Conservation (phyloP, 2,113 vertebrate species). For the Chamaea fasciata region DNA sequence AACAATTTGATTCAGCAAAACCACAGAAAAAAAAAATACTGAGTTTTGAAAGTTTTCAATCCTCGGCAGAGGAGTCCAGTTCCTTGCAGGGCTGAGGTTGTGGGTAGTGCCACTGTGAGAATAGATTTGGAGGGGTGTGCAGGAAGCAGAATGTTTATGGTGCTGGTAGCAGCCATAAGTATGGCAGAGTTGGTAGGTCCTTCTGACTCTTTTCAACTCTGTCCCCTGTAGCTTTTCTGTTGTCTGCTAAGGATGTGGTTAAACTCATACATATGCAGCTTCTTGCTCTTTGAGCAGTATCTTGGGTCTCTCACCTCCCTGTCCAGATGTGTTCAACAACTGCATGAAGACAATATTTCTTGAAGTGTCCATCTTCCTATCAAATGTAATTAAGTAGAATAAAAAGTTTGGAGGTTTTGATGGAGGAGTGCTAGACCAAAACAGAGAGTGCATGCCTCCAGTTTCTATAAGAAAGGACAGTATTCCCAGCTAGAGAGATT, state of each 20-base stretch:
- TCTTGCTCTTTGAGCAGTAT: not conserved
- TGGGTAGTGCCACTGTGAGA: accelerated
- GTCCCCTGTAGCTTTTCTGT: not conserved
- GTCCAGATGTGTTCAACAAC: not conserved
- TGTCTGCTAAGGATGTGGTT: not conserved
- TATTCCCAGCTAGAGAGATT: not conserved
- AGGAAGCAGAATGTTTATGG: not conserved
- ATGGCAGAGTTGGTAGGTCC: not conserved
- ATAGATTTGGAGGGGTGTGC: not conserved
- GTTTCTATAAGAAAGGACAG: not conserved
- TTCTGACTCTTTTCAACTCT: not conserved
- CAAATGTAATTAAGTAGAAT: not conserved
- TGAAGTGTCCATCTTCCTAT: not conserved
- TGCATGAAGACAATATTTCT: not conserved
- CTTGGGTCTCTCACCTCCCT: not conserved
- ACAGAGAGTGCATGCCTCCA: not conserved
- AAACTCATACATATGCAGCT: not conserved
- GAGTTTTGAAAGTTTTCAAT: not conserved
- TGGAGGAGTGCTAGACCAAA: not conserved
- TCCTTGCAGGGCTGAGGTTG: not conserved
- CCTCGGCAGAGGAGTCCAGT: accelerated
- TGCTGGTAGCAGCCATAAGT: not conserved
- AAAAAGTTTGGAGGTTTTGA: not conserved
- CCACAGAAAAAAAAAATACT: not conserved
- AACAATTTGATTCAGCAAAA: not conserved